phyloP scores from a whole-genome alignment of 2,797 vertebrate species.

The Manis javanica region DNA sequence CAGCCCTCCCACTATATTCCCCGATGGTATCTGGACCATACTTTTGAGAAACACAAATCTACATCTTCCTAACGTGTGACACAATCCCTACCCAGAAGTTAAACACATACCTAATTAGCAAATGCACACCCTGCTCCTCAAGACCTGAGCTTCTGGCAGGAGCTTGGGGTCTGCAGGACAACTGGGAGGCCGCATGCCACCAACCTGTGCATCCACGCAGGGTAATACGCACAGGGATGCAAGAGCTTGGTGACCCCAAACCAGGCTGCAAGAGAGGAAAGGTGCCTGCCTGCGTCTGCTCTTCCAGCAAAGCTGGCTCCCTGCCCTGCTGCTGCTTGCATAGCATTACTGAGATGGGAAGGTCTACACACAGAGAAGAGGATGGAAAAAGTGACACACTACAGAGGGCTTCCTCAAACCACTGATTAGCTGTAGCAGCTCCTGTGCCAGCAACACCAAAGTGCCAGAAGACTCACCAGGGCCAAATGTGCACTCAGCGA shows the following conservation, averaged over 20 bases:
- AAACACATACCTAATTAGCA: not conserved
- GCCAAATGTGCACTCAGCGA: not conserved
- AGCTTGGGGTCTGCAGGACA: not conserved
- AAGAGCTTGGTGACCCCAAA: not conserved
- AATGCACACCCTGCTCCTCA: not conserved
- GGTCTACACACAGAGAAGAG: conserved; percentile 56
- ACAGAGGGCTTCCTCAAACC: conserved; percentile 78
- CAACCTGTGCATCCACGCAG: not conserved
- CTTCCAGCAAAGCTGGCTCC: conserved; percentile 1
- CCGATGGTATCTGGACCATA: not conserved
- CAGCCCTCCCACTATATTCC: not conserved
- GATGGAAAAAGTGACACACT: conserved; percentile 80
- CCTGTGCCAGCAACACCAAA: conserved; percentile 48
- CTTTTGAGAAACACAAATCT: not conserved
- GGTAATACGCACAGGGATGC: not conserved
- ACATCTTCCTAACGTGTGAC: not conserved
- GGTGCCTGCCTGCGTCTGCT: not conserved
- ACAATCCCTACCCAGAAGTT: not conserved
- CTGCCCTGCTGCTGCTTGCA: not conserved
- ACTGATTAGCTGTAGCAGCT: conserved; percentile 58
- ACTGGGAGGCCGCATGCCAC: fast-evolving
- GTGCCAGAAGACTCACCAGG: not conserved
- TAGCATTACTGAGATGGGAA: conserved; percentile 51
- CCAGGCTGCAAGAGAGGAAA: not conserved
- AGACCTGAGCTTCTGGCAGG: not conserved